These are phyloP conservation scores for Trididemnum nubilum DNA, from an alignment of 23 tunicate species.

Conservation along the genomic window DNA sequence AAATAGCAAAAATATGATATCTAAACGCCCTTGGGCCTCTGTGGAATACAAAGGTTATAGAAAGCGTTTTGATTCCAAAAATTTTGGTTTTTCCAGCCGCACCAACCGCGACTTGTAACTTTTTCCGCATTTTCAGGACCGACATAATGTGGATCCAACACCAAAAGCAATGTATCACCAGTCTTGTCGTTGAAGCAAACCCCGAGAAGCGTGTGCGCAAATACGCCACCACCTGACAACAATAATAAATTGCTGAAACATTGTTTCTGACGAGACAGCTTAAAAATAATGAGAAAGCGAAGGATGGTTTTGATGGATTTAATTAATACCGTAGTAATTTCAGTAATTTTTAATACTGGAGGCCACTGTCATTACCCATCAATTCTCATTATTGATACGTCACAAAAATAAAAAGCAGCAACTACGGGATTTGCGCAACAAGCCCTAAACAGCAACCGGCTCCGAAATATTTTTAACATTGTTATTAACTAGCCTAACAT, in stretches of 20 bases:
- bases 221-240: slow-evolving; percentile 96
- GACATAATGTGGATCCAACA: slow-evolving; percentile 97
- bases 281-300: background rate
- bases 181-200: slow-evolving; percentile 82
- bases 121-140: slow-evolving; percentile 62
- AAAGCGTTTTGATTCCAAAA: slow-evolving; percentile 91
- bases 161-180: slow-evolving; percentile 74
- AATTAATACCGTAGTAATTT: background rate
- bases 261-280: background rate
- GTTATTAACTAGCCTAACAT: too few species aligned
- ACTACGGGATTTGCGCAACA: too few species aligned
- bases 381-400: too few species aligned
- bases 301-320: too few species aligned
- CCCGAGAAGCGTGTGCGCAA: slow-evolving; percentile 97
- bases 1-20: too few species aligned
- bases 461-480: too few species aligned
- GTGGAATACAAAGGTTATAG: slow-evolving; percentile 96
- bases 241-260: too few species aligned
- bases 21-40: slow-evolving; percentile 44
- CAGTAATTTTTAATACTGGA: background rate
- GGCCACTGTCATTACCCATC: background rate
- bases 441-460: too few species aligned
- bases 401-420: too few species aligned
- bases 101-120: slow-evolving; percentile 76
- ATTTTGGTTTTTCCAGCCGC: slow-evolving; percentile 83